Evolutionary conservation across 2,888 invertebrate genomes (phyloP), one percentile per base, ranked within the genome.

Genomic region (Parnassius apollo): DNA sequence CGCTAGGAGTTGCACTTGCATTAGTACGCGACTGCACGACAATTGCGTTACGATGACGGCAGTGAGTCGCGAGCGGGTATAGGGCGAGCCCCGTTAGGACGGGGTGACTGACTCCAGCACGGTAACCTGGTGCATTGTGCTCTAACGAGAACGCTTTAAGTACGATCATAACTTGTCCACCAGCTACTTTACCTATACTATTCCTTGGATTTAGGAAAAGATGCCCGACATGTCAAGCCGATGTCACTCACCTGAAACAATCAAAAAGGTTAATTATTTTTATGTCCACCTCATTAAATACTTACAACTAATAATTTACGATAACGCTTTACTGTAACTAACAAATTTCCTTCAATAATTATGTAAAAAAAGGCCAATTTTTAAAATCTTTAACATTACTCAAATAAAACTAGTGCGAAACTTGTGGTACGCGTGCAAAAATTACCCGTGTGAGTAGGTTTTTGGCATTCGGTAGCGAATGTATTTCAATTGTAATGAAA

Each of bases 121-220:
- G 87, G 88, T 87, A 88, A 83, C 88, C 88, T 89, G 91, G 91
- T 89, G 91, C 91, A 91, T 90, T 90, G 91, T 89, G 91, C 90
- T 88, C 86, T 88, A 91, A 90, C 86, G 87, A 88, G 91, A 88
- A 88, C 91, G 80, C 84, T 85, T 82, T 87, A 84, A 83, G 83
- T 84, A 82, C 85, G 82, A 84, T 84, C 84, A 84, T 84, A 86
- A 83, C 79, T 81, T 78, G 74, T 75, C n/a, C 13, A 48, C 18
- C 75, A 78, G 76, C 81, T 71, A 56, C 50, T 80, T 85, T 81
- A 86, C 88, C 85, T 71, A 76, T 74, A 69, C 72, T 66, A 66
- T 72, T 70, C 68, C 42, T 13, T 22, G 9, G 49, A 65, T 18
- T 2, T 11, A n/a, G 44, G 13, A 44, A 44, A 9, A 22, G 7